Evolutionary conservation across 2,888 invertebrate species (phyloP).

Genomic region (Ferdinandea cuprea): DNA sequence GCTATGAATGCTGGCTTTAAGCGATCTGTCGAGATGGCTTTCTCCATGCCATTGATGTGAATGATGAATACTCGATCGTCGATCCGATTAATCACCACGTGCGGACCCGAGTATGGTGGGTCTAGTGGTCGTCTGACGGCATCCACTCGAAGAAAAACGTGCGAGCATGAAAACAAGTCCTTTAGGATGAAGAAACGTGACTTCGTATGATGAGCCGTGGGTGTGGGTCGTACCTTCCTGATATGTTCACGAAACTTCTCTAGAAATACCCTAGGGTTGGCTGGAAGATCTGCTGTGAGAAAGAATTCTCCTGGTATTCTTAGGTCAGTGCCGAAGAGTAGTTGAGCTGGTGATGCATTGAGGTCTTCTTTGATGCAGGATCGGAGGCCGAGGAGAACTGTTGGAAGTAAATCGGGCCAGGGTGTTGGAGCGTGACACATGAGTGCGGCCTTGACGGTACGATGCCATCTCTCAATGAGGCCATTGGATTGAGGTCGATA

Average conservation of each 20-base stretch:
- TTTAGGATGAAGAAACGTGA: not conserved
- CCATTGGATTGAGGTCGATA: conserved; percentile 17
- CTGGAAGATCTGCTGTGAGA: not conserved
- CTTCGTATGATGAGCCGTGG: not conserved
- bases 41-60: no score
- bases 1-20: no score
- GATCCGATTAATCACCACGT: no score
- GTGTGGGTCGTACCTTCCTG: not conserved
- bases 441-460: conserved; percentile 2
- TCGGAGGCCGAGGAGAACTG: conserved; percentile 2
- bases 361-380: not conserved
- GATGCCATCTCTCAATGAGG: conserved; percentile 2
- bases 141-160: no score
- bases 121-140: no score
- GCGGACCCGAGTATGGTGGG: no score
- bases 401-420: conserved; percentile 13
- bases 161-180: no score
- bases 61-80: no score
- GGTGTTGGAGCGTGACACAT: conserved; percentile 12
- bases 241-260: conserved; percentile 3
- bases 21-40: no score
- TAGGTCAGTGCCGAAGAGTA: not conserved
- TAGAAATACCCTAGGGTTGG: not conserved
- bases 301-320: conserved; percentile 7
- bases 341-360: not conserved